Evolutionary conservation across 2,797 vertebrate genomes (phyloP).

Genomic region (Glyptemys insculpta): DNA sequence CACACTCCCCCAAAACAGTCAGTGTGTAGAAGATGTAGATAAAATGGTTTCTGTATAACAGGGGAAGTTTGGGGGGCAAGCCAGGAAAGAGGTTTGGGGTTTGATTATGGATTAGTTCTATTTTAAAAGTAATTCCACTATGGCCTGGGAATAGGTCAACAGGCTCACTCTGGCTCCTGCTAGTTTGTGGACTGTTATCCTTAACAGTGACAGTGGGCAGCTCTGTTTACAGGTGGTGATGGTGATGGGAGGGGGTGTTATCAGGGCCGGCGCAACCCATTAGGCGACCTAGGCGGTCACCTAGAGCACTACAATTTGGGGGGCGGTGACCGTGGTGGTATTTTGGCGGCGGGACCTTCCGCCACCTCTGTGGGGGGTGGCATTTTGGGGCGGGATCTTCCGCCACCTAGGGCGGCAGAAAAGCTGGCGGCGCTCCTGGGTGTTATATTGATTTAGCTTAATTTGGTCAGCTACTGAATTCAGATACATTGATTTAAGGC

Average conservation of each 20-base stretch:
- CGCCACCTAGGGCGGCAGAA: no score
- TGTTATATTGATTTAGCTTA: background rate
- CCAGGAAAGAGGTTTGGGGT: background rate
- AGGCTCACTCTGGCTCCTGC: background rate
- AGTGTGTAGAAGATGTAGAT: background rate
- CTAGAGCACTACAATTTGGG: no score
- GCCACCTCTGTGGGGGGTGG: no score
- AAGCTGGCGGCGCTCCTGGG: no score
- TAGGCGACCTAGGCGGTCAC: no score
- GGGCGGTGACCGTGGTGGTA: no score
- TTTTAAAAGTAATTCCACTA: fast-evolving
- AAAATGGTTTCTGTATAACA: background rate
- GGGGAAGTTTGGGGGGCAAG: background rate
- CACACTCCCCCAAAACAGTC: background rate
- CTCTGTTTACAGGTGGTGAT: background rate
- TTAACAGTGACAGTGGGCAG: background rate
- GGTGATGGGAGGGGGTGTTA: no score
- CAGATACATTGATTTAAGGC: background rate
- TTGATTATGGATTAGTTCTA: background rate
- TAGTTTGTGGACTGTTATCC: background rate
- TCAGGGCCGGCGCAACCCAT: no score
- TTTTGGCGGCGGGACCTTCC: no score
- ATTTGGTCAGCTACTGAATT: background rate
- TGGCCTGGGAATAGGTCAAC: background rate
- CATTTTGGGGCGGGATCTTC: no score